Conservation (phyloP, 1,140 invertebrate genomes). For the Melipona quadrifasciata region DNA sequence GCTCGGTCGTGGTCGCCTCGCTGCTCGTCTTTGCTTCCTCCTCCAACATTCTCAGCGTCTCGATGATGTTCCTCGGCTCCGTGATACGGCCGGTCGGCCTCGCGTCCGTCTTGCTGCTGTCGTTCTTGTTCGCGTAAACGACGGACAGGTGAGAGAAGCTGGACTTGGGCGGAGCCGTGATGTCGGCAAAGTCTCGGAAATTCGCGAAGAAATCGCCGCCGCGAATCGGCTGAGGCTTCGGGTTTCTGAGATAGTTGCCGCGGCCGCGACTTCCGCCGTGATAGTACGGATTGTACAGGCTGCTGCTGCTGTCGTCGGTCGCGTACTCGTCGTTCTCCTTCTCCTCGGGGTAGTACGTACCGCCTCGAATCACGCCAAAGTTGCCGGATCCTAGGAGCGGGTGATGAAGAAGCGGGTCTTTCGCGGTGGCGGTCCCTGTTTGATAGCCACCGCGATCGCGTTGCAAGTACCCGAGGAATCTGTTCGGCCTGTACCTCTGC, state of each 20-base stretch:
- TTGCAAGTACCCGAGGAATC: constrained; percentile 79
- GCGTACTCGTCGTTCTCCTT: constrained; percentile 83
- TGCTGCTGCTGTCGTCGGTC: constrained; percentile 76
- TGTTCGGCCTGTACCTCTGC: constrained; percentile 77
- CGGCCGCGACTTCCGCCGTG: constrained; percentile 86
- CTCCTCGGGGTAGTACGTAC: constrained; percentile 89
- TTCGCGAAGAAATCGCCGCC: constrained; percentile 87
- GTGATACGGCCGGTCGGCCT: constrained; percentile 76
- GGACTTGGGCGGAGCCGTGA: constrained; percentile 90
- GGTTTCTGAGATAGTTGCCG: constrained; percentile 82
- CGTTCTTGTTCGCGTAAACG: constrained; percentile 90
- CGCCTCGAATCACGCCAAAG: constrained; percentile 93
- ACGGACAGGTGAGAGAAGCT: constrained; percentile 92
- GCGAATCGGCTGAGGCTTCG: constrained; percentile 78
- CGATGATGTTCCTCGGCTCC: constrained; percentile 91
- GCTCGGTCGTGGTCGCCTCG: constrained; percentile 68
- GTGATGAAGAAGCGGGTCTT: constrained; percentile 68
- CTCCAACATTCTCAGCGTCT: constrained; percentile 88
- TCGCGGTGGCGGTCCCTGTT: constrained; percentile 62
- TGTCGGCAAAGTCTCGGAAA: constrained; percentile 94
- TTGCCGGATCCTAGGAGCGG: constrained; percentile 91
- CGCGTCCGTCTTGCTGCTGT: constrained; percentile 64
- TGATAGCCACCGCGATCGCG: constrained; percentile 73
- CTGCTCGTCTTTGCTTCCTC: constrained; percentile 72
- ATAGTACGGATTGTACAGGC: constrained; percentile 84